phyloP scores from a whole-genome alignment of 2,113 vertebrate species.

The Sporophila hypoxantha region DNA sequence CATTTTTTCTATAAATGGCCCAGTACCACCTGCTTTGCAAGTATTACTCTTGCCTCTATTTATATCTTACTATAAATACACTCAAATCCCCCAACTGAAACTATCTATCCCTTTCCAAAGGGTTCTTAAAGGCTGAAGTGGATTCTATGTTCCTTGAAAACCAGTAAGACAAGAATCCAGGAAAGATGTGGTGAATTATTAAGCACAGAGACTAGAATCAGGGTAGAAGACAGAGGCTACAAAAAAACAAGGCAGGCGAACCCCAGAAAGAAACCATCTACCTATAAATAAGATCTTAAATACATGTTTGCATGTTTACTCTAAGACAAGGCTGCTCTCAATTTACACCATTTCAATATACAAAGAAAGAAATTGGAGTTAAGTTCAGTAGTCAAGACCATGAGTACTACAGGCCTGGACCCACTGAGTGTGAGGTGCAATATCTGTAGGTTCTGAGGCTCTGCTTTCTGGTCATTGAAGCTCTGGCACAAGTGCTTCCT shows the following conservation, averaged over 20 bases:
- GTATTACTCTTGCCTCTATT: not conserved
- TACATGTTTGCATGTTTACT: accelerated
- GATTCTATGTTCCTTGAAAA: not conserved
- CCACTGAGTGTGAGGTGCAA: accelerated
- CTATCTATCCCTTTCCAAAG: not conserved
- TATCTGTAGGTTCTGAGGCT: accelerated
- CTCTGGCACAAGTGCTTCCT: not conserved
- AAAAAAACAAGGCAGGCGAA: not conserved
- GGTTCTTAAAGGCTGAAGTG: not conserved
- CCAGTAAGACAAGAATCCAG: not conserved
- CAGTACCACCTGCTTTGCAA: not conserved
- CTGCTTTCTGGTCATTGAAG: accelerated
- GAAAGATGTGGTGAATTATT: not conserved
- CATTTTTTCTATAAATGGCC: not conserved
- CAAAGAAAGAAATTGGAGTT: not conserved
- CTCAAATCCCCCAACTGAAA: not conserved
- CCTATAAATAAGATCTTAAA: not conserved
- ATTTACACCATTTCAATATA: not conserved
- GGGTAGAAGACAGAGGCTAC: not conserved
- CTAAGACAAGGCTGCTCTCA: not conserved
- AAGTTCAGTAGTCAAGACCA: not conserved
- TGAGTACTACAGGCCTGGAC: not conserved
- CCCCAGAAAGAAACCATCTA: not conserved
- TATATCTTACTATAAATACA: slow-evolving; percentile 5
- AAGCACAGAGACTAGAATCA: not conserved